A percentile compares a stretch with the other conserved stretches of the same genome.
Conservation (phyloP, 2,113 vertebrate species). For the Nycticryphes semicollaris region DNA sequence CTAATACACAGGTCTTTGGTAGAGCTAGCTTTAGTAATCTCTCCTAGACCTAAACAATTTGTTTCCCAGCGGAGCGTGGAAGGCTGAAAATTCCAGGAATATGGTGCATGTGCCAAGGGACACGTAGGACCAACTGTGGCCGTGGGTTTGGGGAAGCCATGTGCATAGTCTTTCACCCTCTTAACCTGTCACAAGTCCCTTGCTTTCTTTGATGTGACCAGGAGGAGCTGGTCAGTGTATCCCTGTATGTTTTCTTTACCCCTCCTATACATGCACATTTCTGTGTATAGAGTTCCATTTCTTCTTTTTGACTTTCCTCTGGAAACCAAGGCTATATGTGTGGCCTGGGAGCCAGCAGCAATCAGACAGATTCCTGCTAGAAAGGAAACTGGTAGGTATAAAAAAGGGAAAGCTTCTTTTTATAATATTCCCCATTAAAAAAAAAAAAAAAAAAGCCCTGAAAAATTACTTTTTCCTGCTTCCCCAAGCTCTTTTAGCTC, state of each 20-base stretch:
- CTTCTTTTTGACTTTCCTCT: background rate
- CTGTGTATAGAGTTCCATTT: background rate
- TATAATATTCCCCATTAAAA: background rate
- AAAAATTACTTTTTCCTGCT: conserved; percentile 8
- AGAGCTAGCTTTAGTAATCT: background rate
- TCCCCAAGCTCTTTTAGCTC: background rate
- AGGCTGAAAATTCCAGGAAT: background rate
- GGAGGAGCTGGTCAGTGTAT: background rate
- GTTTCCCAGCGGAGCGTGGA: background rate
- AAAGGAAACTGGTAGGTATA: background rate
- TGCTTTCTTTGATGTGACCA: background rate
- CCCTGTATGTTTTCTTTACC: background rate
- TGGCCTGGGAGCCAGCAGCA: background rate
- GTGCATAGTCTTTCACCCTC: background rate
- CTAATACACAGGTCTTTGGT: background rate
- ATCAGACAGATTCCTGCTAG: background rate
- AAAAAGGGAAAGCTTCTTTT: background rate
- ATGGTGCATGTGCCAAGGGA: background rate
- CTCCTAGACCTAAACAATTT: background rate
- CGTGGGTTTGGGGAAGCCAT: background rate
- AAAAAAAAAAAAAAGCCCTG: background rate
- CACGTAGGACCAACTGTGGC: background rate
- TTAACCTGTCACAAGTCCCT: background rate
- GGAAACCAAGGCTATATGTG: background rate
- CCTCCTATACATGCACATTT: accelerated